Base-by-base conservation (phyloP, 2,797 vertebrate species). In the Pyrocephalus nanus region DNA sequence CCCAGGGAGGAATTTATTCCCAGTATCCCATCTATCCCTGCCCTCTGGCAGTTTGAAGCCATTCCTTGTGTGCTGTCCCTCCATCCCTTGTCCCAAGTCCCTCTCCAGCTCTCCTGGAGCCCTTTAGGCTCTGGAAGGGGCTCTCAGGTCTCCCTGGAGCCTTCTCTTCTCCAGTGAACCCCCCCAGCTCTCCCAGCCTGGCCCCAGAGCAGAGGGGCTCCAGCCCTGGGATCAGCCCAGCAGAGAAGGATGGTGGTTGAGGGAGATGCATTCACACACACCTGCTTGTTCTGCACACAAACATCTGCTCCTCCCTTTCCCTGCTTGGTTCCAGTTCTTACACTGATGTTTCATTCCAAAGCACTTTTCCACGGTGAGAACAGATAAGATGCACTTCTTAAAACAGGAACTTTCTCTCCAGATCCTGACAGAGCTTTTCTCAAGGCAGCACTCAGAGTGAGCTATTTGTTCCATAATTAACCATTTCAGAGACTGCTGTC, bases 401-500 rank as follows among this genome's bases (percentile, higher is more conserved):
- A 2, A 0, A 14, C 0, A 13, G 34, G 18, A 57, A 57, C 80
- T 81, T 64, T 74, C 69, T 74, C 36, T 90, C 29, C 40, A 61
- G 43, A 6, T 22, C 61, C 34, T 71, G 58, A 65, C 51, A 34
- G 65, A 45, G 1, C 20, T 30, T 82, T 65, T 90, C 61, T 72
- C 42, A 40, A 61, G 45, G 76, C 34, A 90, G 42, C 70, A n/a
- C 34, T 91, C 42, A 9, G 18, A 88, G 32, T 47, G 62, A 86
- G 43, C 26, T n/a, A 15, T 55, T 88, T 58, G n/a, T 88, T 94
- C 88, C 67, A 76, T 36, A 73, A 81, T 91, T 88, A 95, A 90
- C 91, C 62, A 66, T 93, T 96, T 94, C 83, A 92, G 88, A 90
- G 76, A 55, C 69, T 87, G 53, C 75, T 83, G 72, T 82, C 79